Evolutionary conservation across 2,113 vertebrate species (phyloP), one percentile per base, ranked within the genome.

Genomic region (Hypomesus transpacificus): DNA sequence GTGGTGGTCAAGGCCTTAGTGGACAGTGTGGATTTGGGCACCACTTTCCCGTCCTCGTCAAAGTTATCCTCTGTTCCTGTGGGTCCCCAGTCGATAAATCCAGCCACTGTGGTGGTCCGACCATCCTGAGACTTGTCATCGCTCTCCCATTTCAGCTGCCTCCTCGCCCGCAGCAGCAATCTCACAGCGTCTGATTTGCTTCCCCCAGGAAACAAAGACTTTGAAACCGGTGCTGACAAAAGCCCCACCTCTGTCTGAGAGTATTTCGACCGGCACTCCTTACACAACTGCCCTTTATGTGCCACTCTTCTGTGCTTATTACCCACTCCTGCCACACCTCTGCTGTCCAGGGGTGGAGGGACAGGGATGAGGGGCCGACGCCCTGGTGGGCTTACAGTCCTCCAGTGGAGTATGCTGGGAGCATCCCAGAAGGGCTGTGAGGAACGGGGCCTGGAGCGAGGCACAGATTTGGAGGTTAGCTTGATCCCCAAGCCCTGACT

Each of bases 11-110:
- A 79, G 77, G 85, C 77, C 80, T 83, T 86, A 50, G 88, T 84
- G 73, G 88, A 86, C 81, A 88, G 75, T 1, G 84, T 90, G 60
- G 80, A 73, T 77, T 91, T 92, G 34, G 75, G 69, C 51, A 79
- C 81, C 22, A 57, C 31, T 75, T 85, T 88, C 46, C 80, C 71
- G 17, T 89, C 84, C 1, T 88, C 87, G 18, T 93, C 91, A 4
- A 76, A 34, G 17, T 80, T 86, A 60, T 91, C 91, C 8, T 88
- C 86, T 2, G 85, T 87, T 21, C 92, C 91, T 1, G 92, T 93
- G 46, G 92, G 92, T 46, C 92, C 92, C 92, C 92, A 93, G 75
- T 92, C 91, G 54, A 93, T 93, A 90, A 88, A 92, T 85, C 88
- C 91, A 26, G 92, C 87, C 84, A 92, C 90, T 0, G 91, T 93